Evolutionary conservation across 2,888 invertebrate species (phyloP).

Genomic region (Iselma pallidipennis): DNA sequence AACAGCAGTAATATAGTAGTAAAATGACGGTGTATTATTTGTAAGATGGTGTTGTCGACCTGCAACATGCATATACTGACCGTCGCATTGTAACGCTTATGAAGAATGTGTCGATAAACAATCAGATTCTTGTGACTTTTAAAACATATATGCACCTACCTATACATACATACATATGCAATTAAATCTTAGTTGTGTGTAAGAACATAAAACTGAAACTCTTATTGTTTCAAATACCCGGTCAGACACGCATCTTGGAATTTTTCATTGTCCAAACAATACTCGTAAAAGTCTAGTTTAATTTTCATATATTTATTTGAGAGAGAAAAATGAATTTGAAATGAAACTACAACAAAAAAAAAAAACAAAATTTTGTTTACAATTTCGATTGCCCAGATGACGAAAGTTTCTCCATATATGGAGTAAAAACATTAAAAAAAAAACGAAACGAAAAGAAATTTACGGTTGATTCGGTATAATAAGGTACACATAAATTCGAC

Average conservation of each 20-base stretch:
- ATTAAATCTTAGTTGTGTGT: constrained; percentile 16
- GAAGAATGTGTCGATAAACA: constrained; percentile 35
- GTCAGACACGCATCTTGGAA: constrained; percentile 16
- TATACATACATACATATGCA: constrained; percentile 9
- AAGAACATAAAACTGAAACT: constrained; percentile 23
- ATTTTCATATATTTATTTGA: background rate
- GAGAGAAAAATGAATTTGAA: too few relatives aligned
- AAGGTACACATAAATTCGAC: too few relatives aligned
- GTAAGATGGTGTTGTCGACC: constrained; percentile 32
- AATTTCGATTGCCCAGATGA: too few relatives aligned
- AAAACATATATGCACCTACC: background rate
- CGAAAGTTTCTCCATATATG: too few relatives aligned
- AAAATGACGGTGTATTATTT: constrained; percentile 9
- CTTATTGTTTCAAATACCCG: constrained; percentile 24
- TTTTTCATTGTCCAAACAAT: constrained; percentile 22
- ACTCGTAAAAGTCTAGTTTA: background rate
- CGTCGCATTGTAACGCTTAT: constrained; percentile 27
- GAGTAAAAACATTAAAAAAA: too few relatives aligned
- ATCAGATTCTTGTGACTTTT: constrained; percentile 29
- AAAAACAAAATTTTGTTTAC: too few relatives aligned
- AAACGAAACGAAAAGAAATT: too few relatives aligned
- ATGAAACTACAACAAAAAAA: too few relatives aligned
- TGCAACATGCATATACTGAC: constrained; percentile 9
- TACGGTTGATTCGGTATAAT: too few relatives aligned
- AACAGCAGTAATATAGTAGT: constrained; percentile 19